Percentiles rank a stretch among this genome's conserved stretches.
phyloP scores from a whole-genome alignment of 2,113 vertebrate species.

The Ifrita kowaldi region DNA sequence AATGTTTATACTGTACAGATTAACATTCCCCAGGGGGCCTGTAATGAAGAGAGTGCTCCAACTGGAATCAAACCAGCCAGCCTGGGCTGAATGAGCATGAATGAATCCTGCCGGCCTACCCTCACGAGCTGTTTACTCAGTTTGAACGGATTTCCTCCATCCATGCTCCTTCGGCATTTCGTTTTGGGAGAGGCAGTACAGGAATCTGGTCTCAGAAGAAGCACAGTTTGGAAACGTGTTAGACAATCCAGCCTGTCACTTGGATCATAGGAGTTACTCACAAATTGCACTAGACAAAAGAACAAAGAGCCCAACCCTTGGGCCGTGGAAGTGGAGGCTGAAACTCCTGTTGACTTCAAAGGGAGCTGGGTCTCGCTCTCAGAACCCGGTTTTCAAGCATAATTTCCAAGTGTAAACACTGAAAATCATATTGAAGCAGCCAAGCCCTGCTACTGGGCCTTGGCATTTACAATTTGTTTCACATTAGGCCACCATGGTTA shows the following conservation, averaged over 20 bases:
- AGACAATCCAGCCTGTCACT: not conserved
- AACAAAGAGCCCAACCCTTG: slow-evolving; percentile 20
- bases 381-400: not conserved
- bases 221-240: not conserved
- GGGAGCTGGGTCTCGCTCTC: not conserved
- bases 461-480: not conserved
- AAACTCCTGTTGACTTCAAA: slow-evolving; percentile 31
- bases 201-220: not conserved
- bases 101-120: slow-evolving; percentile 67
- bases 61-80: slow-evolving; percentile 69
- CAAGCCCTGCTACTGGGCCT: not conserved
- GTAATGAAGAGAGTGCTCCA: slow-evolving; percentile 70
- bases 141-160: slow-evolving; percentile 61
- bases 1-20: slow-evolving; percentile 74
- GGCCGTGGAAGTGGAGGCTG: slow-evolving; percentile 3
- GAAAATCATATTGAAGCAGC: not conserved
- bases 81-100: slow-evolving; percentile 59
- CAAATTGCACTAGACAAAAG: slow-evolving; percentile 25
- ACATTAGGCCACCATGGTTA: not conserved
- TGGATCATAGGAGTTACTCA: not conserved
- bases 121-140: slow-evolving; percentile 54
- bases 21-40: slow-evolving; percentile 71
- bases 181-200: slow-evolving; percentile 36
- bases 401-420: not conserved
- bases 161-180: slow-evolving; percentile 21